These are phyloP conservation scores for Coregonus sp. DNA, from an alignment of 2,797 vertebrate genomes.

Conservation along the genomic window DNA sequence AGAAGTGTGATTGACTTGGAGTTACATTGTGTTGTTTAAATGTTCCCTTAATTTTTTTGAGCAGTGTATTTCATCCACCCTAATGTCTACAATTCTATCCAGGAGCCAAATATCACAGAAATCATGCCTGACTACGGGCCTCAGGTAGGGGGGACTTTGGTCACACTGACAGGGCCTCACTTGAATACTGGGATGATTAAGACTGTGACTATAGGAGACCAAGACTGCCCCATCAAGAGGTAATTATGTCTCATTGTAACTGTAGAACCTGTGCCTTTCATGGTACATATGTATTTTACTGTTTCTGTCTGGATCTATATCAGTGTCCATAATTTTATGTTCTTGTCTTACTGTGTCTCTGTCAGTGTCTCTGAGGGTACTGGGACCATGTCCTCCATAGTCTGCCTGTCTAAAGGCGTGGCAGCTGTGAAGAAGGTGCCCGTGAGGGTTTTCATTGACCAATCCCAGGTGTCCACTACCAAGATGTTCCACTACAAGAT, in stretches of 20 bases:
- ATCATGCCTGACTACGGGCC: slow-evolving; percentile 84
- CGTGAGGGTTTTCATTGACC: slow-evolving; percentile 79
- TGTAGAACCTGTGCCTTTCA: neutral
- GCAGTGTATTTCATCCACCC: neutral
- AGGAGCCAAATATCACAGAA: slow-evolving; percentile 82
- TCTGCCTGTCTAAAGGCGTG: slow-evolving; percentile 62
- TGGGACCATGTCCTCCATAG: slow-evolving; percentile 59
- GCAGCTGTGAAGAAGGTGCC: slow-evolving; percentile 50
- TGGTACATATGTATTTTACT: neutral
- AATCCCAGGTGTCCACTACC: slow-evolving; percentile 62
- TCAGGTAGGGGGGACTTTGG: slow-evolving; percentile 80
- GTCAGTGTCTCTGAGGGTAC: slow-evolving; percentile 52
- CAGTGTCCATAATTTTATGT: neutral
- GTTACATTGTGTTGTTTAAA: too few relatives aligned
- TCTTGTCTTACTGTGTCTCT: slow-evolving; percentile 15
- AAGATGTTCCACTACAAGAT: slow-evolving; percentile 80
- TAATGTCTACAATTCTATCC: slow-evolving; percentile 15
- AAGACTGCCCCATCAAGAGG: slow-evolving; percentile 73
- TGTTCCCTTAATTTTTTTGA: too few relatives aligned
- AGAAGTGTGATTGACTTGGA: too few relatives aligned
- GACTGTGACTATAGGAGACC: slow-evolving; percentile 74
- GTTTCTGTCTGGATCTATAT: neutral
- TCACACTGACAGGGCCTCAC: slow-evolving; percentile 80
- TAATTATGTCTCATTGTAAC: slow-evolving; percentile 37
- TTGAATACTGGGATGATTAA: slow-evolving; percentile 78